phyloP scores from a whole-genome alignment of 2,797 vertebrate genomes.

The Onychomys arenicola region DNA sequence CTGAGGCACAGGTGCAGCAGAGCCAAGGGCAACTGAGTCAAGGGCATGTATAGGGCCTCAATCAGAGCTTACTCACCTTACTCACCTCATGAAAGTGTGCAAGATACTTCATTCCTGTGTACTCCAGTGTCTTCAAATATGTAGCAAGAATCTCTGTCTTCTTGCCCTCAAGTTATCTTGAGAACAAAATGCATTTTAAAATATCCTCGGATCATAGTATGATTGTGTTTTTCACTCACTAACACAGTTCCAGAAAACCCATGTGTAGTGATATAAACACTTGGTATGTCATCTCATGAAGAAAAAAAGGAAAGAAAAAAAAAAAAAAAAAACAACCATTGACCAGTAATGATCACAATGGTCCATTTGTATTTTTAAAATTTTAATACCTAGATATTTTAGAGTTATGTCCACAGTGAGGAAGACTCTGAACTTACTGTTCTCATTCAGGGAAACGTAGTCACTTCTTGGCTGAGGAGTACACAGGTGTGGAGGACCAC shows the following conservation, averaged over 20 bases:
- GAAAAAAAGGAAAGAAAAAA: not conserved
- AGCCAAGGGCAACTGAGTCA: not conserved
- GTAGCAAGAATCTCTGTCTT: not conserved
- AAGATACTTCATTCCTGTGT: not conserved
- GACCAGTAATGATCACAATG: not conserved
- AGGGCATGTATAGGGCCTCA: not conserved
- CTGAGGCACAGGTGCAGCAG: not conserved
- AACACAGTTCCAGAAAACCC: conserved; percentile 23
- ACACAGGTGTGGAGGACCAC: not conserved
- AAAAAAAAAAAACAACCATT: not conserved
- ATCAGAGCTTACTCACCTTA: not conserved
- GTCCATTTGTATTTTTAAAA: not conserved
- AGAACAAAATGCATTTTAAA: conserved; percentile 53
- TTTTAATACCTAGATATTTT: not conserved
- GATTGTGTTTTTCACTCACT: conserved; percentile 13
- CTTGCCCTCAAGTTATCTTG: not conserved
- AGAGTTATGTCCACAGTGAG: not conserved
- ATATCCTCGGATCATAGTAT: not conserved
- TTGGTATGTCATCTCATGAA: not conserved
- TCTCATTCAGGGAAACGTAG: not conserved
- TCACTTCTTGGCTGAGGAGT: not conserved
- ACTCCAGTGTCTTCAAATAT: not conserved
- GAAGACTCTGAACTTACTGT: not conserved
- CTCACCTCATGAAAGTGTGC: not conserved
- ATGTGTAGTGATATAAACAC: conserved; percentile 1